Percentiles rank a stretch among this genome's conserved stretches.
These are phyloP conservation scores for Drosophila maculinotata DNA, from an alignment of 2,888 invertebrate species.

Conservation along the genomic window DNA sequence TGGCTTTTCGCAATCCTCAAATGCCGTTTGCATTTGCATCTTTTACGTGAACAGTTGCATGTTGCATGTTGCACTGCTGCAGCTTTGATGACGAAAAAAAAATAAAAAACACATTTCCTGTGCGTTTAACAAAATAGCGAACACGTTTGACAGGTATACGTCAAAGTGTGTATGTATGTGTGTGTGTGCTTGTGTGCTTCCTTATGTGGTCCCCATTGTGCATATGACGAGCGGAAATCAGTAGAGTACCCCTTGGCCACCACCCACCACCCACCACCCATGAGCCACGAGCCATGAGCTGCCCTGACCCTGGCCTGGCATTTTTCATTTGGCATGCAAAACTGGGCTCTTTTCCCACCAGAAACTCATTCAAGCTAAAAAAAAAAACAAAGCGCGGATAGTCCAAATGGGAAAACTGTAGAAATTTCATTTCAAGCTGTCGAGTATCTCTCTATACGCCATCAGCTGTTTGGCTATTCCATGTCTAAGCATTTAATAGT, in stretches of 20 bases:
- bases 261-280: not conserved
- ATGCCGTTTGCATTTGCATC: conserved; percentile 10
- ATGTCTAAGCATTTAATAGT: conserved; percentile 49
- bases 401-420: conserved; percentile 50
- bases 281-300: not conserved
- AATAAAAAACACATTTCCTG: conserved; percentile 1
- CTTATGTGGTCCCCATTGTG: conserved; percentile 15
- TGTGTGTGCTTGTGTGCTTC: conserved; percentile 6
- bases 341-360: conserved; percentile 51
- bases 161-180: not conserved
- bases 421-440: conserved; percentile 21
- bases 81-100: conserved; percentile 4
- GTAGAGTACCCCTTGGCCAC: conserved; percentile 28
- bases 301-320: conserved; percentile 9
- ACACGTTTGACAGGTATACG: conserved; percentile 18
- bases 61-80: conserved; percentile 21
- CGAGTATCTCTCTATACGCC: conserved; percentile 12
- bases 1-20: conserved; percentile 19
- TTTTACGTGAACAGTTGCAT: conserved; percentile 16
- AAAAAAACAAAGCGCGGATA: conserved; percentile 1
- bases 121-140: conserved; percentile 31
- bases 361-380: not conserved
- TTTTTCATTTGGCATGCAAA: conserved; percentile 56
- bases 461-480: conserved; percentile 25
- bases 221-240: conserved; percentile 47